Evolutionary conservation across 2,797 vertebrate species (phyloP).

Genomic region (Neosalanx taihuensis): DNA sequence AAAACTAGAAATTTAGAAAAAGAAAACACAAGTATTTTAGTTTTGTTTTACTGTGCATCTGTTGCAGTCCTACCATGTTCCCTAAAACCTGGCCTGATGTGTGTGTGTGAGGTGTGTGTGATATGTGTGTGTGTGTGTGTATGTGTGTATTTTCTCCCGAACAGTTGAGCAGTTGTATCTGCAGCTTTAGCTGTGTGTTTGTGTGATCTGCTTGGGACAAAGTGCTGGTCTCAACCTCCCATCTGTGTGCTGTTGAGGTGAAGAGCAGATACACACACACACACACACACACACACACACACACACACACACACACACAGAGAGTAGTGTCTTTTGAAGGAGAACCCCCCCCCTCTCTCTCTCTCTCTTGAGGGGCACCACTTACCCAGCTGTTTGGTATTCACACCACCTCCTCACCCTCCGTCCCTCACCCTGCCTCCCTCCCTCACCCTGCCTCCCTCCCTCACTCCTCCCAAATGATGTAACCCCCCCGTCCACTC

Average conservation of each 20-base stretch:
- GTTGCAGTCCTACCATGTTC: slow-evolving; percentile 33
- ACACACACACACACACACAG: not conserved
- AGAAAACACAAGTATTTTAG: slow-evolving; percentile 56
- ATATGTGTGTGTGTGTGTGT: slow-evolving; percentile 24
- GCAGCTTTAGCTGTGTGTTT: slow-evolving; percentile 19
- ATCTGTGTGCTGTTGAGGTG: slow-evolving; percentile 4
- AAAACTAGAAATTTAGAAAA: slow-evolving; percentile 12
- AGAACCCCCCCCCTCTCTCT: slow-evolving; percentile 18
- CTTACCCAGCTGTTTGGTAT: slow-evolving; percentile 59
- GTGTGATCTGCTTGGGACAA: slow-evolving; percentile 1
- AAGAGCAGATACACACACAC: too few species aligned
- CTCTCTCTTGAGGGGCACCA: slow-evolving; percentile 13
- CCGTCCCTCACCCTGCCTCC: slow-evolving; percentile 10
- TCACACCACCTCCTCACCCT: slow-evolving; percentile 42
- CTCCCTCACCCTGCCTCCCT: too few species aligned
- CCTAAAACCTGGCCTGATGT: slow-evolving; percentile 34
- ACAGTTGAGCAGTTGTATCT: too few species aligned
- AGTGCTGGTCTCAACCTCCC: slow-evolving; percentile 8
- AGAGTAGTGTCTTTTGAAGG: not conserved
- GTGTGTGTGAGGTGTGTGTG: slow-evolving; percentile 31
- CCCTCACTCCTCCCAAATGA: slow-evolving; percentile 12
- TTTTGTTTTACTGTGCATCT: slow-evolving; percentile 59
- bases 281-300: too few species aligned
- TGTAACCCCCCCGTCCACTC: slow-evolving; percentile 15
- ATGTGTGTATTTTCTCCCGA: not conserved